Percentiles rank a stretch among this genome's conserved stretches.
Evolutionary conservation across 1,140 invertebrate genomes (phyloP).

Genomic region (Procambarus virginalis): DNA sequence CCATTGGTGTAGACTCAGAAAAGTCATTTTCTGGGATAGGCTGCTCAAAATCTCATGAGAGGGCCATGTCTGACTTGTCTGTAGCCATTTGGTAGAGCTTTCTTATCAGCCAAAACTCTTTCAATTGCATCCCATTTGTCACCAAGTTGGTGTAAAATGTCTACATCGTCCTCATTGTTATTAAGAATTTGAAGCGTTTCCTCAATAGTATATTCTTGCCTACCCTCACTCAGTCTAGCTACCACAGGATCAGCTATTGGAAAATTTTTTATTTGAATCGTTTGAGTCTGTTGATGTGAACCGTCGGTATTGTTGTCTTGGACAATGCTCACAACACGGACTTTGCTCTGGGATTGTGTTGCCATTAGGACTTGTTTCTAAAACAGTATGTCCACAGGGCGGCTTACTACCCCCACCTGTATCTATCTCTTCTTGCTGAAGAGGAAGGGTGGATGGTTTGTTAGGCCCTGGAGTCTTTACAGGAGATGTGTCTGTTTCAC

Average conservation of each 20-base stretch:
- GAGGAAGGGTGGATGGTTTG: conserved; percentile 41
- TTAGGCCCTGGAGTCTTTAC: conserved; percentile 56
- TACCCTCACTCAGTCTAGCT: conserved; percentile 24
- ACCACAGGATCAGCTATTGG: conserved; percentile 42
- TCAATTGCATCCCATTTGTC: conserved; percentile 65
- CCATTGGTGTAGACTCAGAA: conserved; percentile 55
- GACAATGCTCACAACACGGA: conserved; percentile 64
- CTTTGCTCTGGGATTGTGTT: conserved; percentile 59
- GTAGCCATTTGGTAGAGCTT: conserved; percentile 55
- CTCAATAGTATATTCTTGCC: conserved; percentile 50
- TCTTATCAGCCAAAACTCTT: conserved; percentile 54
- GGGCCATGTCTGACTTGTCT: conserved; percentile 34
- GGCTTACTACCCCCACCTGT: conserved; percentile 25
- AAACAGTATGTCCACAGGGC: conserved; percentile 46
- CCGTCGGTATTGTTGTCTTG: conserved; percentile 54
- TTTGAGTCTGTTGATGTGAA: conserved; percentile 65
- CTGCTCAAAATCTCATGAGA: conserved; percentile 47
- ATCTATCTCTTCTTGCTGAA: conserved; percentile 36
- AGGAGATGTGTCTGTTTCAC: conserved; percentile 71
- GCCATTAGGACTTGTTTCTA: conserved; percentile 65
- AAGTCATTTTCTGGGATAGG: conserved; percentile 52
- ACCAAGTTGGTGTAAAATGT: conserved; percentile 61
- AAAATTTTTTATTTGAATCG: conserved; percentile 65
- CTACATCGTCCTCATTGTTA: conserved; percentile 65
- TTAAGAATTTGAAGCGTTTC: conserved; percentile 60